Conservation (phyloP, 1,140 invertebrate species). For the Zaprionus nigranus region DNA sequence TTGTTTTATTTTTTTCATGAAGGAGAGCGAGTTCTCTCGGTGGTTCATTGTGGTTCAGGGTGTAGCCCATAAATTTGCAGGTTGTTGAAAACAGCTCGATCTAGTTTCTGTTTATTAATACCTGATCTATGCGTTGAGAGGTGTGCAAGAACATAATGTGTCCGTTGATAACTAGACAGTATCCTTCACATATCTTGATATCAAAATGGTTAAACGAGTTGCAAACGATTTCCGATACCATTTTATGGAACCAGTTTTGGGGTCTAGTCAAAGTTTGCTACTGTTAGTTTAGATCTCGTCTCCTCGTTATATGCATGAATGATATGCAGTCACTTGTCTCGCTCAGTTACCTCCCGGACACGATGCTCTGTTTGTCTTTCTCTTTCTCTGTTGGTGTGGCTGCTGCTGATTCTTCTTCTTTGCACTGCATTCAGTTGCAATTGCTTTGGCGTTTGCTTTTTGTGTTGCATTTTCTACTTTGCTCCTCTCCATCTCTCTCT, state of each 20-base stretch:
- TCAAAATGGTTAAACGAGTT: constrained; percentile 14
- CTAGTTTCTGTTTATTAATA: background rate
- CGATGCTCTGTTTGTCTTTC: background rate
- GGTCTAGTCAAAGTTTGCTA: background rate
- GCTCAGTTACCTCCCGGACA: constrained; percentile 19
- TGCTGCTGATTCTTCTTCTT: constrained; percentile 34
- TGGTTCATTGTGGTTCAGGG: background rate
- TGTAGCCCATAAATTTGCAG: background rate
- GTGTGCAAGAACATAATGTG: constrained; percentile 5
- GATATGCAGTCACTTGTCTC: constrained; percentile 22
- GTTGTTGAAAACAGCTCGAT: background rate
- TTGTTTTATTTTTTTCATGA: background rate
- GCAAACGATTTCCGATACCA: constrained; percentile 16
- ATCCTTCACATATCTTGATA: constrained; percentile 5
- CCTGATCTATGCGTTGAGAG: background rate
- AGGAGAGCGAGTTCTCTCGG: background rate
- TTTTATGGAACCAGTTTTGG: constrained; percentile 10
- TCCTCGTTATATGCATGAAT: constrained; percentile 6
- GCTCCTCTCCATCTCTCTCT: background rate
- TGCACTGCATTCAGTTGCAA: constrained; percentile 45
- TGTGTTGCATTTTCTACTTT: constrained; percentile 69
- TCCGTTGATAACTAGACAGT: background rate
- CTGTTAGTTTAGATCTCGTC: background rate
- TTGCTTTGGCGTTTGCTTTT: constrained; percentile 58
- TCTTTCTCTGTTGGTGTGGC: constrained; percentile 16